A percentile compares a stretch with the other conserved stretches of the same genome.
These are phyloP conservation scores for Vicugna pacos DNA, from an alignment of 2,113 vertebrate species.

Conservation along the genomic window DNA sequence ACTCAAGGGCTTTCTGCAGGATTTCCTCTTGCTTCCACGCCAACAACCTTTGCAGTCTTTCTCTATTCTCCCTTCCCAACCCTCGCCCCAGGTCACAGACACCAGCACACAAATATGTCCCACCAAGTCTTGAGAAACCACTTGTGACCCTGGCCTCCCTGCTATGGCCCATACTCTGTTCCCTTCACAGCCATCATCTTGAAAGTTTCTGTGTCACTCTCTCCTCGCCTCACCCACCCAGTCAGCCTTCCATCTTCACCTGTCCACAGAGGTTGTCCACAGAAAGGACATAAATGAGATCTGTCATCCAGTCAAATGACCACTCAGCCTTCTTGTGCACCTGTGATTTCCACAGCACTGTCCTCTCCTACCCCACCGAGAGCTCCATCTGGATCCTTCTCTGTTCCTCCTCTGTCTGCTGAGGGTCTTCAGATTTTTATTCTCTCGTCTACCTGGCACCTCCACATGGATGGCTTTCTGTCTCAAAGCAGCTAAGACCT, in stretches of 20 bases:
- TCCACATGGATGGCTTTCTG: background rate
- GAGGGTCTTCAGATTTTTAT: background rate
- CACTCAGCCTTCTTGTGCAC: background rate
- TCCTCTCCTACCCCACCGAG: background rate
- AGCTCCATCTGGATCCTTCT: rapidly evolving
- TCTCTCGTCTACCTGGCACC: background rate
- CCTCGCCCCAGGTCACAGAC: background rate
- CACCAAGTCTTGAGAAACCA: background rate
- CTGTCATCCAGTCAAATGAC: background rate
- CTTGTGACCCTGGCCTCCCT: background rate
- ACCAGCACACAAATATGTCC: background rate
- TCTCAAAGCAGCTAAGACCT: background rate
- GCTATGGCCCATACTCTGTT: background rate
- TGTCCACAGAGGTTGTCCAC: background rate
- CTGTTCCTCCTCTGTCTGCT: background rate
- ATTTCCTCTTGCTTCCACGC: background rate
- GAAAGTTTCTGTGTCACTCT: background rate
- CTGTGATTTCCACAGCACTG: background rate
- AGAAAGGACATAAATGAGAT: rapidly evolving
- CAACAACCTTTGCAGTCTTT: rapidly evolving
- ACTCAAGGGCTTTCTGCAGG: too few relatives aligned
- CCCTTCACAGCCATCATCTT: background rate
- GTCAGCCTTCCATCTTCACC: background rate
- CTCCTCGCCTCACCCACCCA: background rate
- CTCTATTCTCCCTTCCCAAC: background rate